phyloP scores from a whole-genome alignment of 2,113 vertebrate genomes.

The Cryptomyrus ogoouensis region DNA sequence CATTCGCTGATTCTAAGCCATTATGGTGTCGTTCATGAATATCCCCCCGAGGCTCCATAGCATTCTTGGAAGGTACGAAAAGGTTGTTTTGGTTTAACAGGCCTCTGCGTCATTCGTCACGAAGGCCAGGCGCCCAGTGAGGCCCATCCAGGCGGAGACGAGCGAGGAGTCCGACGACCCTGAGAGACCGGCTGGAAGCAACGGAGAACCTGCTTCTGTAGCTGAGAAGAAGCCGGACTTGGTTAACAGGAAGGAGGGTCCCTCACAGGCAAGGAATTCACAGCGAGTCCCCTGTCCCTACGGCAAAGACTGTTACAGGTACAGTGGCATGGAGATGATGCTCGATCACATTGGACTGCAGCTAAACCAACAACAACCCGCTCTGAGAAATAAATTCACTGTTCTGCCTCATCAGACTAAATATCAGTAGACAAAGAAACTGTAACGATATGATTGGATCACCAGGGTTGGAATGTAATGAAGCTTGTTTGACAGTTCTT shows the following conservation, averaged over 20 bases:
- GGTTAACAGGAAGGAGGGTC: not conserved
- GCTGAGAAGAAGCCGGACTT: not conserved
- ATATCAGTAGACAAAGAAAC: not conserved
- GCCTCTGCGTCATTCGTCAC: not conserved
- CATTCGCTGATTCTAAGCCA: not conserved
- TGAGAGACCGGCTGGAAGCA: not conserved
- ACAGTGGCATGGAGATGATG: not conserved
- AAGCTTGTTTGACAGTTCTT: not conserved
- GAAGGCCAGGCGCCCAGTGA: not conserved
- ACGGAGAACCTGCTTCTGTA: not conserved
- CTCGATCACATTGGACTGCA: not conserved
- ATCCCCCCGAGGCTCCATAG: not conserved
- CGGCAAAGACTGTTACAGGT: conserved; percentile 66
- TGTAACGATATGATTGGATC: not conserved
- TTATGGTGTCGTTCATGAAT: not conserved
- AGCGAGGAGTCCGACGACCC: conserved; percentile 10
- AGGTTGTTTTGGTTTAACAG: not conserved
- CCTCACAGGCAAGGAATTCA: conserved; percentile 8
- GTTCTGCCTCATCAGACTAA: not conserved
- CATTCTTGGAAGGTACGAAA: not conserved
- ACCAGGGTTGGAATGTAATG: not conserved
- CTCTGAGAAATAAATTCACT: not conserved
- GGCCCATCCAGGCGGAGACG: not conserved
- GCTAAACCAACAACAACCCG: not conserved
- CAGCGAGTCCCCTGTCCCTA: conserved; percentile 51